A percentile compares a stretch with the other conserved stretches of the same genome.
Conservation (phyloP, 2,797 vertebrate genomes). For the Syngnathus acus region DNA sequence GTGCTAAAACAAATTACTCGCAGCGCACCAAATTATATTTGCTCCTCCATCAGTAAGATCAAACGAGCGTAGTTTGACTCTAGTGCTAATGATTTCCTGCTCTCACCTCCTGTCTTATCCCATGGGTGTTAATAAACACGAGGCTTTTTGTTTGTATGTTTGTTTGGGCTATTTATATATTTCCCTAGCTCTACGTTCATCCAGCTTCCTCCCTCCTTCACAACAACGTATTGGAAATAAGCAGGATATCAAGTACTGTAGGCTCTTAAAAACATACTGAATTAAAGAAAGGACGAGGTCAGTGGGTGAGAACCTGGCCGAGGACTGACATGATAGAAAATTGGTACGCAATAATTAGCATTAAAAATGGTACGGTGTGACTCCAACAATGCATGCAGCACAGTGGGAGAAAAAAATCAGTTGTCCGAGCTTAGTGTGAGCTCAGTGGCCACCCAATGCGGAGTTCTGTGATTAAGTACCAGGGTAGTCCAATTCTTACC, state of each 20-base stretch:
- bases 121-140: constrained; percentile 74
- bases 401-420: too few species aligned
- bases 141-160: constrained; percentile 56
- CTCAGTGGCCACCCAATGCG: too few species aligned
- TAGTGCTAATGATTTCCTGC: constrained; percentile 75
- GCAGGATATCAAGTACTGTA: constrained; percentile 61
- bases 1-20: constrained; percentile 75
- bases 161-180: constrained; percentile 70
- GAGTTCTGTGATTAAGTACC: too few species aligned
- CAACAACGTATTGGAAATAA: constrained; percentile 57
- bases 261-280: constrained; percentile 65
- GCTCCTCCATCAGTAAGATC: constrained; percentile 73
- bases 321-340: constrained; percentile 69
- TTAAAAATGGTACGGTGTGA: constrained; percentile 64
- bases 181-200: constrained; percentile 39
- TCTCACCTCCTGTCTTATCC: constrained; percentile 71
- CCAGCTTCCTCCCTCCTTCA: constrained; percentile 31
- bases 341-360: constrained; percentile 74
- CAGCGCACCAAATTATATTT: constrained; percentile 72
- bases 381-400: constrained; percentile 13
- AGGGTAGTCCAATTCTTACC: too few species aligned
- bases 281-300: constrained; percentile 72
- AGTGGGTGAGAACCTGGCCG: constrained; percentile 63
- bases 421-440: too few species aligned
- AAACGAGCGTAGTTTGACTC: constrained; percentile 68